phyloP scores from a whole-genome alignment of 2,888 invertebrate species.

The Sialis fuliginosa region DNA sequence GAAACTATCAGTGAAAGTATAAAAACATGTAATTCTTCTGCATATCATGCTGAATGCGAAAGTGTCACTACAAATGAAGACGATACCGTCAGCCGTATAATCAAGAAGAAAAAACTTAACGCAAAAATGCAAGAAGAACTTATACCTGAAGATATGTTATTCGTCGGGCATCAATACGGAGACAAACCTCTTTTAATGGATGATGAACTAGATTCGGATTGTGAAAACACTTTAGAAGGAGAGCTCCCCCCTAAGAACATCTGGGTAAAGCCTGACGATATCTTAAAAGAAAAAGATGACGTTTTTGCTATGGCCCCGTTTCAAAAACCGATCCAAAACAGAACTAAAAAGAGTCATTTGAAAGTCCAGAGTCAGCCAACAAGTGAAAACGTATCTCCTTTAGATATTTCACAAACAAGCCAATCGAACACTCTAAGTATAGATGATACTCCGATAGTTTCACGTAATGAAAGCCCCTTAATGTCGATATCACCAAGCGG shows the following conservation, averaged over 20 bases:
- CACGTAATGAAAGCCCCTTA: not conserved
- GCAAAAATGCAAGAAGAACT: conserved; percentile 22
- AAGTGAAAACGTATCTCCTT: not conserved
- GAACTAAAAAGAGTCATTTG: conserved; percentile 8
- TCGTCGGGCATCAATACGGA: conserved; percentile 59
- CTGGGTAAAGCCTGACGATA: conserved; percentile 16
- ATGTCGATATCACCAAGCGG: conserved; percentile 1
- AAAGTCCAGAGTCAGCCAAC: not conserved
- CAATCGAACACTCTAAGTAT: not conserved
- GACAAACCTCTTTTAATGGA: conserved; percentile 57
- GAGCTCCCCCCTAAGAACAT: conserved; percentile 6
- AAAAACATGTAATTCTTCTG: conserved; percentile 47
- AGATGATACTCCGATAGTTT: not conserved
- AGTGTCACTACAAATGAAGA: conserved; percentile 45
- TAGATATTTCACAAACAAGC: not conserved
- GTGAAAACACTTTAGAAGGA: conserved; percentile 8
- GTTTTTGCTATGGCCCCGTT: conserved; percentile 58
- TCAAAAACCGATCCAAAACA: conserved; percentile 16
- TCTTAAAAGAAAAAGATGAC: conserved; percentile 31
- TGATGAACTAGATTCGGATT: conserved; percentile 54
- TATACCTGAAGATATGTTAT: conserved; percentile 32
- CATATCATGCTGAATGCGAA: conserved; percentile 55
- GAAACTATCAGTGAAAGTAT: conserved; percentile 44
- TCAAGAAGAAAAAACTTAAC: conserved; percentile 29
- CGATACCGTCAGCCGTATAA: conserved; percentile 31